Conservation (phyloP, 2,113 vertebrate species). For the Bos javanicus region DNA sequence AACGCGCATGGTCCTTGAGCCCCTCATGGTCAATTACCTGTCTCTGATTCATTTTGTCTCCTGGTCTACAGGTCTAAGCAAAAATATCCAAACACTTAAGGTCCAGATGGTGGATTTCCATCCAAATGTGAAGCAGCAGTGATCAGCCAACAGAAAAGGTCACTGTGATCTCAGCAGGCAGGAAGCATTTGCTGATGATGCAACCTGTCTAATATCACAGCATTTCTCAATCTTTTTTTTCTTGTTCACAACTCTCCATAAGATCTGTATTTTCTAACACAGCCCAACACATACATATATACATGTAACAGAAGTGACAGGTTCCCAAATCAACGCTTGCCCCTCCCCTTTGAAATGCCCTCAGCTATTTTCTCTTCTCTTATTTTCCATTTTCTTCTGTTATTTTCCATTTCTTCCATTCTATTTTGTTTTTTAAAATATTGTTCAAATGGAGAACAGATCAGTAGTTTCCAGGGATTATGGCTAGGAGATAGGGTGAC, state of each 20-base stretch:
- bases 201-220: not conserved
- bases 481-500: not conserved
- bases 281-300: not conserved
- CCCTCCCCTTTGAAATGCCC: not conserved
- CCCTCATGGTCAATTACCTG: not conserved
- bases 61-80: not conserved
- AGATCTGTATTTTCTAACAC: not conserved
- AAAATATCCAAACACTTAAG: not conserved
- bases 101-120: not conserved
- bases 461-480: not conserved
- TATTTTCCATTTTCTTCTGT: not conserved
- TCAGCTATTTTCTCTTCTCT: not conserved
- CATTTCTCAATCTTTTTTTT: not conserved
- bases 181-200: not conserved
- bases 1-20: not conserved
- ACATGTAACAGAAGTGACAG: not conserved
- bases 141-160: not conserved
- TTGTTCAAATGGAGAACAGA: not conserved
- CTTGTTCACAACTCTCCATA: not conserved
- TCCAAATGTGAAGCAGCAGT: not conserved
- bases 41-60: not conserved
- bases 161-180: not conserved
- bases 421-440: not conserved
- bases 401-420: not conserved
- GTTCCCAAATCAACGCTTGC: not conserved